Base-by-base conservation (phyloP, 2,797 vertebrate genomes). In the Morelia viridis region DNA sequence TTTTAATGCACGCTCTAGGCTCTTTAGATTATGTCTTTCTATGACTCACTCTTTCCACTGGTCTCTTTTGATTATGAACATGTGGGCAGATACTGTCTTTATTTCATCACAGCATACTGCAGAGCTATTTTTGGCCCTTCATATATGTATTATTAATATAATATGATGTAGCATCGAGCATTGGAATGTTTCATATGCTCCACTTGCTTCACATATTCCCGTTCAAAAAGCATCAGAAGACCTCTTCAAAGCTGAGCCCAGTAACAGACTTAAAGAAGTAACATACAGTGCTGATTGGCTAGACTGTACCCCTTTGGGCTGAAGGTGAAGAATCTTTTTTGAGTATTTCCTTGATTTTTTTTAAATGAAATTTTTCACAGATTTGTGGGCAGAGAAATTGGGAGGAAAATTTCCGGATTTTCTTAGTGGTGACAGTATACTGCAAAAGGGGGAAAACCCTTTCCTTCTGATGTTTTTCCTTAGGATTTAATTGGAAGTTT, bases 71-170 rank as follows among this genome's bases (percentile, higher is more conserved):
- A n/a, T 41, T 65, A 56, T 58, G n/a, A 58, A 46, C 87, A 31
- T 58, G 3, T 5, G n/a, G 24, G 31, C n/a, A 26, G 46, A 41
- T 22, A 2, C 60, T 19, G 50, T 22, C 71, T 92, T 88, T 83
- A 76, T 31, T 22, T 87, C 8, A 50, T 35, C 65, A 56, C n/a
- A 64, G 91, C 56, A 83, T 22, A 62, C 6, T 41, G 15, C 76
- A 50, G 11, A 4, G 31, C 76, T 92, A 92, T 85, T 65, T 46
- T 62, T 64, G 68, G 86, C 46, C 80, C 86, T 83, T 92, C 64
- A 92, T 84, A 58, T 84, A 92, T 85, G 35, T 85, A 89, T 91
- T 91, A 91, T 92, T 89, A 64, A 92, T 88, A 84, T 88, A 84
- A 88, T 22, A 28, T n/a, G 22, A n/a, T 0, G 15, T 9, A 12